Conservation (phyloP, 2,113 vertebrate genomes). For the Trogon surrucura region DNA sequence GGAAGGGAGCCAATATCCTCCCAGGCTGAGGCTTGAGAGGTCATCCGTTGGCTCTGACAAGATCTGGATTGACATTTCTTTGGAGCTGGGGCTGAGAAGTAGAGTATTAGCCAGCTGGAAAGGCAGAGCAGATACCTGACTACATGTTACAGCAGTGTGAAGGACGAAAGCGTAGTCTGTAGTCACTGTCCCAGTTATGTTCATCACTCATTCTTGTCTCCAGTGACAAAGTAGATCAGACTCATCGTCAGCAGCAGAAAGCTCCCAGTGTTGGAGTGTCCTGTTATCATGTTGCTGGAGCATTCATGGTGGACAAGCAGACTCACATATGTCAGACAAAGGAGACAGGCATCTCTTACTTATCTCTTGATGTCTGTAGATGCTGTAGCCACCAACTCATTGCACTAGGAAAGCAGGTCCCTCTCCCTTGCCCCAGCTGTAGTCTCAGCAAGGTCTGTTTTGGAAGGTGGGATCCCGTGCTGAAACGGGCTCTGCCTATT, state of each 20-base stretch:
- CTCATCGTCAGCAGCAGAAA: background rate
- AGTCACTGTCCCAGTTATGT: rapidly evolving
- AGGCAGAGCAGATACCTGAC: background rate
- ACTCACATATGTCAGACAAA: background rate
- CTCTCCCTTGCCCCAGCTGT: background rate
- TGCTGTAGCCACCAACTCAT: background rate
- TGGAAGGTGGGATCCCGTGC: background rate
- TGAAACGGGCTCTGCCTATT: background rate
- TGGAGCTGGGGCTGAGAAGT: background rate
- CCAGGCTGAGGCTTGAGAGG: background rate
- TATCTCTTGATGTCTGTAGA: background rate
- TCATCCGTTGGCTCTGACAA: background rate
- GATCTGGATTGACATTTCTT: background rate
- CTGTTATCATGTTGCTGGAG: background rate
- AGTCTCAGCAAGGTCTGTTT: background rate
- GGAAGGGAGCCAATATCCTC: background rate
- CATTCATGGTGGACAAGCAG: background rate
- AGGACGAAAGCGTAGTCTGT: background rate
- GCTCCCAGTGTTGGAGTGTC: rapidly evolving
- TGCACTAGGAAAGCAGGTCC: background rate
- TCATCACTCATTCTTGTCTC: background rate
- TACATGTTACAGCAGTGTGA: background rate
- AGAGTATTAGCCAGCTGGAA: background rate
- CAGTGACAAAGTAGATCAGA: background rate
- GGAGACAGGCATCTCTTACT: background rate